Percentiles rank a stretch among this genome's conserved stretches.
Evolutionary conservation across 2,113 vertebrate species (phyloP).

Genomic region (Strix aluco): DNA sequence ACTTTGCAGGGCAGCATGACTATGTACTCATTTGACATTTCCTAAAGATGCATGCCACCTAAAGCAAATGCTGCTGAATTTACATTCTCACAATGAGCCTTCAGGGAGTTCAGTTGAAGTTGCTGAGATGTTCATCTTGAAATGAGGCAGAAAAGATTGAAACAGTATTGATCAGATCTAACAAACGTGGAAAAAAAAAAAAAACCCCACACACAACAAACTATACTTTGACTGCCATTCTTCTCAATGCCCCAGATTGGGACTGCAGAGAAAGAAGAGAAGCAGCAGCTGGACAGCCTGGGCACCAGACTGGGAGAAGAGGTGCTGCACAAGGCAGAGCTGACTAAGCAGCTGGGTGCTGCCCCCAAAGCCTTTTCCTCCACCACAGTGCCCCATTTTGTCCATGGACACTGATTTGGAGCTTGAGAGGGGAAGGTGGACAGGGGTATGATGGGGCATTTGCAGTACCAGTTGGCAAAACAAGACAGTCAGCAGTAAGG

Average conservation of each 20-base stretch:
- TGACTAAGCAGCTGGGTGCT: not conserved
- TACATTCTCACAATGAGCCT: not conserved
- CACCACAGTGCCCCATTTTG: not conserved
- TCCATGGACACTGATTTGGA: not conserved
- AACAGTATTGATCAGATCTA: not conserved
- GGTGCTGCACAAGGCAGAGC: not conserved
- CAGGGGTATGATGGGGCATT: not conserved
- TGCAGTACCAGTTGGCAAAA: not conserved
- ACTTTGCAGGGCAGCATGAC: not conserved
- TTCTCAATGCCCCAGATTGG: not conserved
- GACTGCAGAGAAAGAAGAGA: not conserved
- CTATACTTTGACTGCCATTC: not conserved
- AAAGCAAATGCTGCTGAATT: not conserved
- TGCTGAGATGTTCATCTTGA: not conserved
- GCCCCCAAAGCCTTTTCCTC: not conserved
- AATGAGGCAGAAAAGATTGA: not conserved
- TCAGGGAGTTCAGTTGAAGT: not conserved
- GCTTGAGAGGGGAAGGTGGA: not conserved
- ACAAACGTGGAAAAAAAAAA: not conserved
- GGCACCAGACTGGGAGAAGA: not conserved
- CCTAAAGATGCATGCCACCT: not conserved
- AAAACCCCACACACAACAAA: not conserved
- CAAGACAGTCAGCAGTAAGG: not conserved
- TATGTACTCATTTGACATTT: not conserved
- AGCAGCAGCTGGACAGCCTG: not conserved